Conservation (phyloP, 2,888 invertebrate genomes). For the Ptilodon capucinus region DNA sequence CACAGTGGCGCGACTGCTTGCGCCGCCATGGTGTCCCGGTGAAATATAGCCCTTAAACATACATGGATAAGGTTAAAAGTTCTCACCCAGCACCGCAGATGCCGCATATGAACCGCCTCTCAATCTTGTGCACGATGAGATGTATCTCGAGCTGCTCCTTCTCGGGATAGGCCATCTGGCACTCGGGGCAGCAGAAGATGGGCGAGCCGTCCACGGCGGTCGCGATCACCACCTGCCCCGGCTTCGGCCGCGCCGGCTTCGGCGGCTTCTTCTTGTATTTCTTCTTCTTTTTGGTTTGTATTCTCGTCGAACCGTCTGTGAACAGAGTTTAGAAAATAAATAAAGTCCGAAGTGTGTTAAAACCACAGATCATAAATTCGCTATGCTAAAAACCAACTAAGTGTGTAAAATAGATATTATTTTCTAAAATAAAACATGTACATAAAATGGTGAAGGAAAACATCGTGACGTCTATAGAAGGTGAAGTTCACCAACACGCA, state of each 20-base stretch:
- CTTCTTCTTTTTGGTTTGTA: constrained; percentile 86
- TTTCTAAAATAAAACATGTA: no score
- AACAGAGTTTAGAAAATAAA: background rate
- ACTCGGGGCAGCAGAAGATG: constrained; percentile 90
- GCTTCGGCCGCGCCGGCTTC: constrained; percentile 90
- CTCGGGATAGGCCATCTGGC: constrained; percentile 91
- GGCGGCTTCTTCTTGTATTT: constrained; percentile 91
- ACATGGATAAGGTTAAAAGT: no score
- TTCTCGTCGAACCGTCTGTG: constrained; percentile 54
- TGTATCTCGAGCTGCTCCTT: constrained; percentile 91
- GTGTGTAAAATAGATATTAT: no score
- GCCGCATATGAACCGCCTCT: constrained; percentile 89
- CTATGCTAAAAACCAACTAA: no score
- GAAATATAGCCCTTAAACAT: no score
- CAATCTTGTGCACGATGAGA: constrained; percentile 90
- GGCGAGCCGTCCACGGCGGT: constrained; percentile 89
- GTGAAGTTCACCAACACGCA: no score
- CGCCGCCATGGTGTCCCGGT: no score
- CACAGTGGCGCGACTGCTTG: no score
- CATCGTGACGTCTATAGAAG: no score
- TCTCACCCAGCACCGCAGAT: constrained; percentile 89
- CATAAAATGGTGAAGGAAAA: no score
- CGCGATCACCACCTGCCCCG: constrained; percentile 90
- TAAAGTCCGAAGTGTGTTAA: no score
- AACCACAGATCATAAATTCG: no score